phyloP scores from a whole-genome alignment of 2,888 invertebrate genomes.

The Apamea epomidion region DNA sequence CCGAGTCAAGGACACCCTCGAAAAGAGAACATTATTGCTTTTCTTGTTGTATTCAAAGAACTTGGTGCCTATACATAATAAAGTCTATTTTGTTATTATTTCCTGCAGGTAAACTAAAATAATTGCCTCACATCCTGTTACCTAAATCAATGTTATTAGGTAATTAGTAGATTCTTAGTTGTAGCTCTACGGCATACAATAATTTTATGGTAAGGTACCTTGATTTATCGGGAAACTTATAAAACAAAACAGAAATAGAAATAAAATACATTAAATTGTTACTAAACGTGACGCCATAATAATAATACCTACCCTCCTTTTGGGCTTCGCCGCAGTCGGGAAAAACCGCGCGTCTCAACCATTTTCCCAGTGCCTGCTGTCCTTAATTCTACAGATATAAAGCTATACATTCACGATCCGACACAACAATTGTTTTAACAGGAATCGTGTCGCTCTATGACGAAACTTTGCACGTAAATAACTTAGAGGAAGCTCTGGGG shows the following conservation, averaged over 20 bases:
- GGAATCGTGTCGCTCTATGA: constrained; percentile 59
- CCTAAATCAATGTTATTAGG: not conserved
- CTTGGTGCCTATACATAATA: no score
- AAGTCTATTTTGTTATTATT: not conserved
- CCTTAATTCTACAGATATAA: constrained; percentile 50
- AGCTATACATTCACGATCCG: constrained; percentile 55
- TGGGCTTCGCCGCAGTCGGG: not conserved
- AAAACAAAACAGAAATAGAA: not conserved
- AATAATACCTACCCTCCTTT: not conserved
- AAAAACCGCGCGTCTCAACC: not conserved
- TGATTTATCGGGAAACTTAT: not conserved
- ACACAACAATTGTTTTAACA: constrained; percentile 66
- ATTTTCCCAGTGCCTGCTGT: constrained; percentile 7
- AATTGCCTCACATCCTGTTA: constrained; percentile 4
- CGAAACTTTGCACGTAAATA: constrained; percentile 69
- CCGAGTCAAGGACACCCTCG: not conserved
- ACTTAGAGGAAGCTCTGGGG: constrained; percentile 64
- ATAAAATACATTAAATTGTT: not conserved
- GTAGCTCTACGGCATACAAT: not conserved
- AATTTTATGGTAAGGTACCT: not conserved
- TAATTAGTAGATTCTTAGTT: not conserved
- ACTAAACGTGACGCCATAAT: not conserved
- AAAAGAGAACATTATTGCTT: not conserved
- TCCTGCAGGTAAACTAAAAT: not conserved
- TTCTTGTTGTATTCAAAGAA: not conserved